Evolutionary conservation across 2,797 vertebrate species (phyloP).

Genomic region (Tenualosa thibaudeaui): DNA sequence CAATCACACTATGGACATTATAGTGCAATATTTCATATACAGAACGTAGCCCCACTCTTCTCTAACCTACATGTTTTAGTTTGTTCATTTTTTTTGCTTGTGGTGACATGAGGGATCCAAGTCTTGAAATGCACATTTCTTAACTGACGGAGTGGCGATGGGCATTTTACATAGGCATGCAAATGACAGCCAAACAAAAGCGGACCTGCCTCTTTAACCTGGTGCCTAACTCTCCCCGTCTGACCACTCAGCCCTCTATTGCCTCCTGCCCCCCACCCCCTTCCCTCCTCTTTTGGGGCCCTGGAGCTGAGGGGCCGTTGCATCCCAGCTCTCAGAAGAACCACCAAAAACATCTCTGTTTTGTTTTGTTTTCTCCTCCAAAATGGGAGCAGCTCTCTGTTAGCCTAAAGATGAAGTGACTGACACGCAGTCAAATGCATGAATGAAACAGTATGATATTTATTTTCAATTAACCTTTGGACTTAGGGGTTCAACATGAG

Average conservation of each 20-base stretch:
- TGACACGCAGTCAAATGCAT: neutral
- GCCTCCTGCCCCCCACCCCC: neutral
- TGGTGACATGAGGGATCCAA: constrained; percentile 33
- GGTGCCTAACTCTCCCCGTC: neutral
- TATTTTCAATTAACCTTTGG: neutral
- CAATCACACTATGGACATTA: constrained; percentile 27
- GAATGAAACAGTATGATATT: neutral
- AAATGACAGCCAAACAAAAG: constrained; percentile 41
- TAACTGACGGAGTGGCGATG: constrained; percentile 35
- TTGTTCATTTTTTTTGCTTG: neutral
- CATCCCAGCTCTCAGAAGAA: neutral
- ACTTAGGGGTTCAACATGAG: neutral
- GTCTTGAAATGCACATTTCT: constrained; percentile 35
- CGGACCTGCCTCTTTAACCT: constrained; percentile 24
- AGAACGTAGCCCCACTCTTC: constrained; percentile 19
- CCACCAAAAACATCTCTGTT: neutral
- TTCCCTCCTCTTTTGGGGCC: constrained; percentile 10
- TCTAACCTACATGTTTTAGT: constrained; percentile 22
- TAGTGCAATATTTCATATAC: constrained; percentile 34
- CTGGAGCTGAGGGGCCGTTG: neutral
- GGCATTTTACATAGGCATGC: constrained; percentile 54
- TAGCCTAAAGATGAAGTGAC: neutral
- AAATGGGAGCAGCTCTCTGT: neutral
- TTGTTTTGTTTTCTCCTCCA: constrained; percentile 12
- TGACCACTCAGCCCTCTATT: neutral